phyloP scores from a whole-genome alignment of 2,888 invertebrate species.

The Drosophila stalkeri region DNA sequence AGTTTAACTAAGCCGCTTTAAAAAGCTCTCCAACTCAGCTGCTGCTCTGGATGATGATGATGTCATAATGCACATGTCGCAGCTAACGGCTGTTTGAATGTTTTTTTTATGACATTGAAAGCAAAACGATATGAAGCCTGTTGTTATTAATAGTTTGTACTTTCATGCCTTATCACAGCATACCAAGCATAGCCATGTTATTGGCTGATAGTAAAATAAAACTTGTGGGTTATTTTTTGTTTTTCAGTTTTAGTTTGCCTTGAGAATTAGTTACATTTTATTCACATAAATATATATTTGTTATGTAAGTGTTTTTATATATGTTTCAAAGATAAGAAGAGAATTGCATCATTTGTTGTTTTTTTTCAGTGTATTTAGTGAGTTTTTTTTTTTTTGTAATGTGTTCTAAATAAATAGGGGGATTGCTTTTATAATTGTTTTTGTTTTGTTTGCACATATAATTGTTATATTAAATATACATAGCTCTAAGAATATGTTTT shows the following conservation, averaged over 20 bases:
- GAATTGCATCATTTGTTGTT: constrained; percentile 57
- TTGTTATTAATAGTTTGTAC: constrained; percentile 19
- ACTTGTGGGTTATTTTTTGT: constrained; percentile 14
- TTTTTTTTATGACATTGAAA: constrained; percentile 42
- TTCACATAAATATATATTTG: constrained; percentile 74
- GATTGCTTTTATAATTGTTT: constrained; percentile 67
- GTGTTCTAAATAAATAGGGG: constrained; percentile 77
- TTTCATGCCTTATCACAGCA: constrained; percentile 57
- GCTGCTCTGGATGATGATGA: constrained; percentile 40
- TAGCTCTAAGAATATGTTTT: constrained; percentile 61
- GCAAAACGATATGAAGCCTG: constrained; percentile 27
- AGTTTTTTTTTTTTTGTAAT: constrained; percentile 40
- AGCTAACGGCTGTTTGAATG: constrained; percentile 52
- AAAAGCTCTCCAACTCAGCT: constrained; percentile 44
- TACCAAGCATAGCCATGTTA: constrained; percentile 41
- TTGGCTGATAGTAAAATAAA: constrained; percentile 25
- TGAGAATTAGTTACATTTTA: constrained; percentile 82
- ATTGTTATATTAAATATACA: constrained; percentile 70
- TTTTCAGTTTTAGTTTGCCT: constrained; percentile 62
- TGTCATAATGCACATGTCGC: constrained; percentile 53
- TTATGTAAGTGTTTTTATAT: constrained; percentile 56
- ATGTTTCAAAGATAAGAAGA: constrained; percentile 65
- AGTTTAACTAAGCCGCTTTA: constrained; percentile 19
- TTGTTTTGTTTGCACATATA: constrained; percentile 52
- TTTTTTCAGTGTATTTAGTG: constrained; percentile 38